Base-by-base conservation (phyloP, 2,888 invertebrate species). In the Eilema caniola region DNA sequence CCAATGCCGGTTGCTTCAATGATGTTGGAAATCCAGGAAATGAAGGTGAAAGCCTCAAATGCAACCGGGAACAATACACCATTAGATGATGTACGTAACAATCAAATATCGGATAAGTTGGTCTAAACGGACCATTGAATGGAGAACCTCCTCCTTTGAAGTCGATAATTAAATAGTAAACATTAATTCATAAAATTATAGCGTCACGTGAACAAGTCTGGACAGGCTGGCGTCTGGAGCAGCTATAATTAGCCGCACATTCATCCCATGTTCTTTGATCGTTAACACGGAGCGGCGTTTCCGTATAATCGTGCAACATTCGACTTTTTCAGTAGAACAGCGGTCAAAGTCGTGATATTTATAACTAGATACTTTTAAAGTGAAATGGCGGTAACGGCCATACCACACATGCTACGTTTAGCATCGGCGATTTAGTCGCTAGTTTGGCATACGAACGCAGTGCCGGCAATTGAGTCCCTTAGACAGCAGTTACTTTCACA, bases 191-290 rank as follows among this genome's bases (percentile, higher is more conserved):
- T 23, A 64, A 53, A 64, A 64, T n/a, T 53, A 62, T 24, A 60
- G 24, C 12, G 31, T 66, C 33, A 57, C 37, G 31, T 31, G 57
- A 41, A 69, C 72, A 64, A 63, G 59, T 62, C 23, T 62, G 53
- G 67, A 56, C 62, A 62, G 14, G 47, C 60, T 28, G 5, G 37
- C 66, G 66, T 77, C 75, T 77, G 79, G 72, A 71, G 2, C 4
- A 23, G 37, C 75, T 81, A 81, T 71, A 74, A 63, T 75, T 81
- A 81, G 57, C 37, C 37, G 56, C 14, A 60, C 31, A 5, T 60
- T 47, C 69, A 47, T 53, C 23, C 23, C 65, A 25, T 62, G 59
- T 67, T 66, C 80, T 81, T 81, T 81, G 80, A 81, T 81, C 80
- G 53, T 25, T 69, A 64, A 69, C 47, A 37, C 33, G 20, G 31